Base-by-base conservation (phyloP, 1,140 invertebrate genomes). In the Pseudomyrmex flavicornis region DNA sequence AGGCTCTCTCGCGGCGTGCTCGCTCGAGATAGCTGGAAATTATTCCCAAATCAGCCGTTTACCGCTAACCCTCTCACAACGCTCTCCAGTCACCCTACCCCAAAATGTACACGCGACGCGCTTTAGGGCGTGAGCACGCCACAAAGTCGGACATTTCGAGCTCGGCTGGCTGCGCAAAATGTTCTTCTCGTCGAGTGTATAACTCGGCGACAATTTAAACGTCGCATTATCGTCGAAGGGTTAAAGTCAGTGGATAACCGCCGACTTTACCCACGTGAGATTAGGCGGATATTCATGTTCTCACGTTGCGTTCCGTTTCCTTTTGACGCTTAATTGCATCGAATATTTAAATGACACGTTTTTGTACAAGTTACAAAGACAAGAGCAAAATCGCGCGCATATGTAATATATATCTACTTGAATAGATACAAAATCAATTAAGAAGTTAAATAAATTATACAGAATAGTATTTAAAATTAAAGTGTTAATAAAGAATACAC, bases 21-120 rank as follows among this genome's bases (percentile, higher is more conserved):
- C 26, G 58, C 22, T 61, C 50, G 70, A 85, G 70, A 86, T 86
- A 86, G 83, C 65, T 80, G 83, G 22, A 70, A 73, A 86, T 86
- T 86, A 86, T 82, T 86, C 83, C 58, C 56, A 83, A 86, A 85
- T 86, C 85, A 85, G 85, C 83, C 56, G 75, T 86, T 86, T 74
- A 35, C 35, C 50, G 48, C n/a, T 46, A 68, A 50, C 54, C 82
- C 66, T 35, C 66, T 68, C 50, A 56, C 80, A 10, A 8, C 35
- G 35, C 44, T n/a, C 50, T 15, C 35, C 5, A n/a, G 12, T 3
- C 20, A 35, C 22, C 46, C 46, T 13, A 35, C 0, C 5, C 35
- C 35, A 35, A 61, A 84, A 69, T 56, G 48, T 69, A 83, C 48
- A 44, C 44, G 69, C 35, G 20, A 20, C 35, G 82, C 66, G 10